Evolutionary conservation across 1,140 invertebrate species (phyloP), one percentile per base, ranked within the genome.

Genomic region (Drosophila fuyamai): DNA sequence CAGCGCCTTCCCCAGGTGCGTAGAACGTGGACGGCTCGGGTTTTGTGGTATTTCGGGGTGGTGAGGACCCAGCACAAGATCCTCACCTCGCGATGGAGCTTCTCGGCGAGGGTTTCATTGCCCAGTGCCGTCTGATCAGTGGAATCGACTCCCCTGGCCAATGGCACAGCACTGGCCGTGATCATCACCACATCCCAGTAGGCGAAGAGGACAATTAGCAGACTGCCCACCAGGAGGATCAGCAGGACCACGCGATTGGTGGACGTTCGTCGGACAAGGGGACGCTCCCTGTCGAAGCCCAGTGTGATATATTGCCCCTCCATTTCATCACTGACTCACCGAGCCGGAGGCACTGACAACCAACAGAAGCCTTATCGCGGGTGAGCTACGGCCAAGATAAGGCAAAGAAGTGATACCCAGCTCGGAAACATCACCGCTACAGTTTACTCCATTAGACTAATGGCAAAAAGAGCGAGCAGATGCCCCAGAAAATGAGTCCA

Each of bases 1-100:
- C 98, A 99, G 10, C 98, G 93, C 90, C 96, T 96, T 0, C 97
- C 98, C 98, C 98, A 99, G 0, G 98, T 99, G 0, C 96, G 96
- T 91, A 97, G 97, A 0, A 99, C 97, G 81, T 98, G 97, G 47
- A 94, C 94, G 0, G 98, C 98, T 91, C 97, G 97, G 46, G 94
- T 96, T 76, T 97, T 94, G 89, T 99, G 97, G 91, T 98, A 98
- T 46, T 94, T 94, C 3, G 98, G 98, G 46, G 95, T 95, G 0
- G 98, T 99, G 95, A 99, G 97, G 6, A 99, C 94, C 97, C 98
- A 99, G 92, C 98, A 99, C 0, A 99, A 93, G 0, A 99, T 95
- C 51, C 97, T 94, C 40, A 97, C 94, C 88, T 95, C 36, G 94
- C 96, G 48, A 8, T 75, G 51, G 41, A 91, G 50, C 8, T 51